Evolutionary conservation across 2,113 vertebrate genomes (phyloP), one percentile per base, ranked within the genome.

Genomic region (Hyaena hyaena): DNA sequence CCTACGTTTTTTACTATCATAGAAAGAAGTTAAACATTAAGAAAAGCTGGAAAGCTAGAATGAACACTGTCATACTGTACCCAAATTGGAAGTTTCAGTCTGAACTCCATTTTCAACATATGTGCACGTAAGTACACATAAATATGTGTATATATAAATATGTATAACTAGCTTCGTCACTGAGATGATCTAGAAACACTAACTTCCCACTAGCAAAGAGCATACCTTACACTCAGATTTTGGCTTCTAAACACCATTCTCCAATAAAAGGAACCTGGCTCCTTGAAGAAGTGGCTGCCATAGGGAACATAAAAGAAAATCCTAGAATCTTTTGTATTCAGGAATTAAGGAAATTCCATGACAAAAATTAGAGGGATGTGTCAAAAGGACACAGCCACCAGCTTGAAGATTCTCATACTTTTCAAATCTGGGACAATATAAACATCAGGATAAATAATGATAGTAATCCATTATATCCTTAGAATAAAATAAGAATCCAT

Each of bases 401-500:
- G 16, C 21, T 39, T 91, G 21, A 91, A 91, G 33, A 39, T 16
- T 48, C 39, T 73, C 43, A 65, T 26, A 58, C 15, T 73, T 33
- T 35, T 80, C 93, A 96, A 95, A 93, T 39, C 2, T 45, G 50
- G 31, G 10, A 80, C 48, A 76, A 79, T 43, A 63, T 55, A 90
- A 77, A 90, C 65, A 89, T 74, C 28, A 80, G 90, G 23, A 90
- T 24, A 90, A 79, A 88, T 17, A 69, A 71, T 66, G 28, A 95
- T 2, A 87, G 12, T 61, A 85, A 77, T 4, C 82, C 26, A 92
- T 80, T 69, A 74, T 39, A 89, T 43, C 19, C n/a, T 26, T 58
- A 33, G 5, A 71, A 63, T 90, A 95, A 93, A 94, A 79, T 83
- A 87, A 91, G 53, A 93, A 93, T 61, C 28, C 11, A 79, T 21